phyloP scores from a whole-genome alignment of 1,140 invertebrate species.

The Eriocheir sinensis region DNA sequence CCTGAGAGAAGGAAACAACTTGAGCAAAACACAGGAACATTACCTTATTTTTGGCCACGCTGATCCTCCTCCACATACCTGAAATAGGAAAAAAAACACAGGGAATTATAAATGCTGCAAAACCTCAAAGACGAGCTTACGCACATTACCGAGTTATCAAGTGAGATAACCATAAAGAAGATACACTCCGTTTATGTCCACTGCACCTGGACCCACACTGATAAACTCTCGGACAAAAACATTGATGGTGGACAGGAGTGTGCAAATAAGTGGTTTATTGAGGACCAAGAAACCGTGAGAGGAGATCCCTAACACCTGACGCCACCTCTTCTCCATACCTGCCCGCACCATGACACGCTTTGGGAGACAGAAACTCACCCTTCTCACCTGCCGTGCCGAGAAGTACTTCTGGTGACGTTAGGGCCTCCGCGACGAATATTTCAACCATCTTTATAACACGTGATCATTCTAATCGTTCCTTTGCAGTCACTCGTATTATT shows the following conservation, averaged over 20 bases:
- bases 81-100: background rate
- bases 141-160: too few relatives aligned
- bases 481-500: too few relatives aligned
- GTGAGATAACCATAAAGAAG: background rate
- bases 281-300: background rate
- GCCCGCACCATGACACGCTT: background rate
- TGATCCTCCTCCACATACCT: background rate
- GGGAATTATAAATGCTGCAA: background rate
- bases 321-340: background rate
- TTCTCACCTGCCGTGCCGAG: background rate
- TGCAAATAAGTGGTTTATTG: background rate
- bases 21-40: background rate
- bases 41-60: conserved; percentile 35
- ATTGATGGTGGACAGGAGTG: background rate
- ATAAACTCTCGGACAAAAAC: background rate
- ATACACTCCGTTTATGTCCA: background rate
- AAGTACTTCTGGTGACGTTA: too few relatives aligned
- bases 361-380: background rate
- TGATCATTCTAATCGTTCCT: too few relatives aligned
- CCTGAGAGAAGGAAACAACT: too few relatives aligned
- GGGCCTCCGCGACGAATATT: too few relatives aligned
- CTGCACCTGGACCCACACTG: background rate
- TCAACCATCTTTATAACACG: too few relatives aligned
- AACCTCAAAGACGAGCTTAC: too few relatives aligned
- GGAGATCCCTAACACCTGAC: background rate